Percentiles rank a stretch among this genome's conserved stretches.
Evolutionary conservation across 2,797 vertebrate genomes (phyloP).

Genomic region (Lerista edwardsae): DNA sequence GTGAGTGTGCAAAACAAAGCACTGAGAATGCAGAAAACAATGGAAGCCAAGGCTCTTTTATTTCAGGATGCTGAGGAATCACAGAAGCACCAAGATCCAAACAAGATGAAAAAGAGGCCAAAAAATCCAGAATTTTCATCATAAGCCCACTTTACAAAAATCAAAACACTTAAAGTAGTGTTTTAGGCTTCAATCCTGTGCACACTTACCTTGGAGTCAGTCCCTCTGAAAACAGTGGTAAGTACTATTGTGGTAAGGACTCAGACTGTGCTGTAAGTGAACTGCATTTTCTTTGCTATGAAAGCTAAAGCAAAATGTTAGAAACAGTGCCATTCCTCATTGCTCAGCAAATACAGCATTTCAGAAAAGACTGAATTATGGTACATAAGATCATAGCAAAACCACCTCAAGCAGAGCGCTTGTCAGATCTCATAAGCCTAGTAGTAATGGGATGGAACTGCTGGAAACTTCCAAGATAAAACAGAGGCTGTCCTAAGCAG

Average conservation of each 20-base stretch:
- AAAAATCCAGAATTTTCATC: too few relatives aligned
- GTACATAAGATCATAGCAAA: constrained; percentile 38
- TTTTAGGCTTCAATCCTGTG: too few relatives aligned
- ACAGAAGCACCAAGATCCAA: too few relatives aligned
- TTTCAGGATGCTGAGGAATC: too few relatives aligned
- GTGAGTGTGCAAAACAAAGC: too few relatives aligned
- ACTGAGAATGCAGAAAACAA: too few relatives aligned
- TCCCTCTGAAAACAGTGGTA: too few relatives aligned
- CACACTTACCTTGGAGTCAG: too few relatives aligned
- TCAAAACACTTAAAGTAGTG: constrained; percentile 43
- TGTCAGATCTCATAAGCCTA: constrained; percentile 56
- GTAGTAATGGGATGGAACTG: constrained; percentile 35
- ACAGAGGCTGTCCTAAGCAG: constrained; percentile 50
- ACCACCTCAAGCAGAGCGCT: constrained; percentile 44
- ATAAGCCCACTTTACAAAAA: neutral
- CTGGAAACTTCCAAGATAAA: constrained; percentile 36
- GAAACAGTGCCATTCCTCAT: constrained; percentile 55
- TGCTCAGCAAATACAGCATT: constrained; percentile 42
- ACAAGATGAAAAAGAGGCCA: too few relatives aligned
- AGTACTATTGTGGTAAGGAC: too few relatives aligned
- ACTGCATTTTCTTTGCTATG: constrained; percentile 34
- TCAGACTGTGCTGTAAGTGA: neutral
- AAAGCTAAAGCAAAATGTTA: constrained; percentile 33
- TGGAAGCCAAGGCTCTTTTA: too few relatives aligned
- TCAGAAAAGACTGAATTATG: constrained; percentile 53